Evolutionary conservation across 2,888 invertebrate species (phyloP).

Genomic region (Colletes collaris): DNA sequence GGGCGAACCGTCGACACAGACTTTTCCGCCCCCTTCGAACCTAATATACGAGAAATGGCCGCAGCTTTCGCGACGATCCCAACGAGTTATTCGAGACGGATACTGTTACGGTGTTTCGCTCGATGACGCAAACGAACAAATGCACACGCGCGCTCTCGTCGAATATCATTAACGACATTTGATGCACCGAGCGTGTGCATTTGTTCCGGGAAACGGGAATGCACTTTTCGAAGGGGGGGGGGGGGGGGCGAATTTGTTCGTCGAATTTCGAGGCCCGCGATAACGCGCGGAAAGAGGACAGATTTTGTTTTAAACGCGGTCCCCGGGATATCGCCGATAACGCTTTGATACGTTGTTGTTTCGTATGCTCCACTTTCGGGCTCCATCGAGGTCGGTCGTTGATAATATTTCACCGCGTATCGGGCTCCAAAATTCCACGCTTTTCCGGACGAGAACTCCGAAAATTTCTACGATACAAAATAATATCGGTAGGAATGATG

Average conservation of each 20-base stretch:
- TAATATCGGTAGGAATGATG: no score
- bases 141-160: slow-evolving; percentile 2
- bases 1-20: no score
- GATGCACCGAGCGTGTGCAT: slow-evolving; percentile 21
- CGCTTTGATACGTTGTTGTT: slow-evolving; percentile 35
- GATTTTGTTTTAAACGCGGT: slow-evolving; percentile 39
- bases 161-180: slow-evolving; percentile 51
- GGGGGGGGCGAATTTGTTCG: slow-evolving; percentile 31
- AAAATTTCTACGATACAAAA: no score
- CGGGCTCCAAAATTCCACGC: no score
- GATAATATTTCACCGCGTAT: no score
- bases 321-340: slow-evolving; percentile 31
- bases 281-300: background rate
- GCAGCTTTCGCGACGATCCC: slow-evolving; percentile 1
- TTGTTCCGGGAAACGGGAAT: slow-evolving; percentile 38
- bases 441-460: no score
- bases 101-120: slow-evolving; percentile 21
- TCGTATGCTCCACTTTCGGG: no score
- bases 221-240: background rate
- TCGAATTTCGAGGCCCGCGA: background rate
- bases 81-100: slow-evolving; percentile 8
- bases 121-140: slow-evolving; percentile 27
- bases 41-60: background rate
- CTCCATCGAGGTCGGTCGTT: no score
- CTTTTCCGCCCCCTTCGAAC: background rate